Evolutionary conservation across 2,797 vertebrate genomes (phyloP), one percentile per base, ranked within the genome.

Genomic region (Mallotus villosus): DNA sequence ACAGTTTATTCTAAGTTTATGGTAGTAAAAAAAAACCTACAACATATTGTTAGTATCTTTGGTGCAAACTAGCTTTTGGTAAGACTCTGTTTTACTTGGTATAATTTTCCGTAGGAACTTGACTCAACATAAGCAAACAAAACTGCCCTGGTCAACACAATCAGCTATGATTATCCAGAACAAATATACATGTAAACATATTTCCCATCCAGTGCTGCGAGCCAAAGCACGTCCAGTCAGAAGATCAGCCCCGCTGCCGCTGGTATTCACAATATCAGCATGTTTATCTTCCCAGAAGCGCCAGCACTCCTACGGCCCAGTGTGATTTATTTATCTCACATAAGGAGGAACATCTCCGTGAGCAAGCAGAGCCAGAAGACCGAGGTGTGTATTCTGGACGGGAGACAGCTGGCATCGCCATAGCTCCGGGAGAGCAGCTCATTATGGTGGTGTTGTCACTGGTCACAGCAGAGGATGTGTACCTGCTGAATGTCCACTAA

Each of bases 151-250:
- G 41, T 75, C 63, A 77, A 27, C 68, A 66, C 73, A 24, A 63
- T 60, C 27, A 17, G 51, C 68, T 57, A 14, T 71, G 29, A 60
- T 70, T 27, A 67, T 81, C 78, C 72, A 77, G 71, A 68, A 73
- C 55, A 80, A 84, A 80, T 34, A 81, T 62, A 55, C 61, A 14
- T 63, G 74, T 81, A 76, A 83, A 84, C 71, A 69, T 63, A 64
- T 78, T 76, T 81, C 74, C 76, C 70, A 74, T 67, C 72, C 46
- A 64, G 73, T 46, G 66, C 55, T 72, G 72, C 53, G 74, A 77
- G 72, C 59, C 75, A 41, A 0, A n/a, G 61, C 14, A 16, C 9
- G 62, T 62, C 24, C 24, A 12, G 19, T 16, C 66, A 69, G 12
- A 5, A 25, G 12, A 19, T 32, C 55, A 59, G 29, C 55, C 55